Evolutionary conservation across 2,888 invertebrate genomes (phyloP).

Genomic region (Mesorhabditis spiculigera): DNA sequence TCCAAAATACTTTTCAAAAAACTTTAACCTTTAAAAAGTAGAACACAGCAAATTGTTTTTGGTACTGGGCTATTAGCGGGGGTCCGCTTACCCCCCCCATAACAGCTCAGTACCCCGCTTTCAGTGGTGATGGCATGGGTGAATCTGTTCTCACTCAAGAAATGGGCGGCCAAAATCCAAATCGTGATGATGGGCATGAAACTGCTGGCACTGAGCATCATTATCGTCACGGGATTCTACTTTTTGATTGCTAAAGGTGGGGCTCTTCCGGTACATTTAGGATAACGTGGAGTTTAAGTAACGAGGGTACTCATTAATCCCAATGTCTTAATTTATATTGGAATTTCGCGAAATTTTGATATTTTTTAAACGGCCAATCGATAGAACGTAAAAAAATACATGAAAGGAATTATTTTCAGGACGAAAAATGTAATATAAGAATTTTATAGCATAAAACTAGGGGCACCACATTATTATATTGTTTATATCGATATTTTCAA

Average conservation of each 20-base stretch:
- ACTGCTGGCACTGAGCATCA: slow-evolving; percentile 26
- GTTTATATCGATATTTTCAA: too few species aligned
- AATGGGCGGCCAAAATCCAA: slow-evolving; percentile 32
- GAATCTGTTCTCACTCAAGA: slow-evolving; percentile 33
- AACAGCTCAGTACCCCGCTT: neutral
- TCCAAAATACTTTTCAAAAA: neutral
- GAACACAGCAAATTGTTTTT: neutral
- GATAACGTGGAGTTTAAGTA: neutral
- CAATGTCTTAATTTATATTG: too few species aligned
- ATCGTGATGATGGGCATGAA: slow-evolving; percentile 32
- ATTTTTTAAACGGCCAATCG: too few species aligned
- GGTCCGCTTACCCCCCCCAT: too few species aligned
- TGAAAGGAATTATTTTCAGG: too few species aligned
- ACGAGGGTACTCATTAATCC: neutral
- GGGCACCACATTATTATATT: too few species aligned
- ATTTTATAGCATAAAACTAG: too few species aligned
- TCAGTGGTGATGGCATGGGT: slow-evolving; percentile 27
- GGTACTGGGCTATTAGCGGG: neutral
- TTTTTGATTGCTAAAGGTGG: slow-evolving; percentile 31
- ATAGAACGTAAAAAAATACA: too few species aligned
- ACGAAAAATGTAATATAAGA: too few species aligned
- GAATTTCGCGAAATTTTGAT: too few species aligned
- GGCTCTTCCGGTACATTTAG: too few species aligned
- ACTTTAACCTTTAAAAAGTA: neutral
- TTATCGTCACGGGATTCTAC: slow-evolving; percentile 31